Conservation (phyloP, 2,888 invertebrate species). For the Alentia gelatinosa region DNA sequence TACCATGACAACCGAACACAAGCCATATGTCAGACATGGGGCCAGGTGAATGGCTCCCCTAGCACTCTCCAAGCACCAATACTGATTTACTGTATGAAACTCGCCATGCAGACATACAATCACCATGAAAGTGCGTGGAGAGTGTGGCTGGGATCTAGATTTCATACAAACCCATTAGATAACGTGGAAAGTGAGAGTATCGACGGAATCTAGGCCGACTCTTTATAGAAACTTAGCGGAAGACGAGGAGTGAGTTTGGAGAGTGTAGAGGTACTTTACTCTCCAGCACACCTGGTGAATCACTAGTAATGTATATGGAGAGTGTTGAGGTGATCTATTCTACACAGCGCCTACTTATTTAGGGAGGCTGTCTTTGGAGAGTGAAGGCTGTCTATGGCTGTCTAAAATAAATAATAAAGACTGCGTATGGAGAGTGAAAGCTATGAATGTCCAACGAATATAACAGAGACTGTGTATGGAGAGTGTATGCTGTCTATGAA, state of each 20-base stretch:
- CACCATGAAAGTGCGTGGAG: too few relatives aligned
- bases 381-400: not conserved
- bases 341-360: not conserved
- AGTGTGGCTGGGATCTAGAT: too few relatives aligned
- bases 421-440: not conserved
- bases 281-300: not conserved
- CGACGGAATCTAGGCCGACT: too few relatives aligned
- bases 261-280: too few relatives aligned
- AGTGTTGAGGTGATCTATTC: not conserved
- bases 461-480: not conserved
- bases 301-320: not conserved
- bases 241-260: too few relatives aligned
- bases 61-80: not conserved
- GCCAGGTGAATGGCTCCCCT: not conserved
- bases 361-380: not conserved
- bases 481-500: not conserved
- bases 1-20: slow-evolving; percentile 11
- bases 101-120: too few relatives aligned
- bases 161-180: too few relatives aligned
- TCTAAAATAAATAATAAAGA: not conserved
- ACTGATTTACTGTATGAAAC: too few relatives aligned
- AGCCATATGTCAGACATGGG: not conserved
- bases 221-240: too few relatives aligned
- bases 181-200: too few relatives aligned
- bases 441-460: not conserved